These are phyloP conservation scores for Pogonognathellus flavescens DNA, from an alignment of 1,140 invertebrate species.

Conservation along the genomic window DNA sequence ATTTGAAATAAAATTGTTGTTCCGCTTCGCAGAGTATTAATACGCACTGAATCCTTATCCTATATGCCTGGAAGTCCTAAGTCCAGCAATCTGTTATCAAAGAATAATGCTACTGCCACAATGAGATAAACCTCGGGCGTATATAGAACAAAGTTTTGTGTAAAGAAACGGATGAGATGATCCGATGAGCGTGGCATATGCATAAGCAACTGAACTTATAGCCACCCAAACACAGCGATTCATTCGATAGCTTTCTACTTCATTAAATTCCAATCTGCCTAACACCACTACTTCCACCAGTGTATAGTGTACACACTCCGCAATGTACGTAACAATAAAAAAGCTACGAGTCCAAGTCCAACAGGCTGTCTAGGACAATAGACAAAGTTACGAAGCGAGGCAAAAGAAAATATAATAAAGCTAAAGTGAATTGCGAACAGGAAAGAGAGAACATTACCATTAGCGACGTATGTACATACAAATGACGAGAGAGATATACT, in stretches of 20 bases:
- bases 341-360: background rate
- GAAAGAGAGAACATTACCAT: conserved; percentile 20
- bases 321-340: background rate
- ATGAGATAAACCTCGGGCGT: no score
- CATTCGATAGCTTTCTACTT: conserved; percentile 9
- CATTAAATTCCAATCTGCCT: conserved; percentile 30
- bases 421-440: conserved; percentile 25
- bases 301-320: background rate
- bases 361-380: background rate
- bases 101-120: no score
- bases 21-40: no score
- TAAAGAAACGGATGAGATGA: no score
- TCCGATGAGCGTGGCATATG: no score
- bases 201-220: no score
- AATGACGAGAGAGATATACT: background rate
- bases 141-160: no score
- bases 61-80: no score
- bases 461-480: background rate
- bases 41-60: no score
- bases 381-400: background rate
- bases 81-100: no score
- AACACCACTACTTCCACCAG: background rate
- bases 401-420: conserved; percentile 28
- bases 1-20: no score
- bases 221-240: conserved; percentile 10